A percentile compares a stretch with the other conserved stretches of the same genome.
Conservation (phyloP, 2,888 invertebrate genomes). For the Ophonus ardosiacus region DNA sequence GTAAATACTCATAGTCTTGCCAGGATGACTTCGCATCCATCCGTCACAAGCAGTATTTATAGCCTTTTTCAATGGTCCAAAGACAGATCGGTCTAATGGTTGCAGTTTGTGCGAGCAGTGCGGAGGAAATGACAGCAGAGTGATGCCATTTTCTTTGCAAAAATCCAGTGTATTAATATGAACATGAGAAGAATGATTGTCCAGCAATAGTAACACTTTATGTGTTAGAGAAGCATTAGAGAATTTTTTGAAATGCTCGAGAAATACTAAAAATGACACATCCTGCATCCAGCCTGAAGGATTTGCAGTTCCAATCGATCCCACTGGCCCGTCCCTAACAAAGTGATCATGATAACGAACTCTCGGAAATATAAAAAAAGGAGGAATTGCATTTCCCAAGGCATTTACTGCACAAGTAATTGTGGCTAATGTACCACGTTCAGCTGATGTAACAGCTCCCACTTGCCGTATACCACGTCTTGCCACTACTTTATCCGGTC, state of each 20-base stretch:
- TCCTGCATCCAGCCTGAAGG: constrained; percentile 70
- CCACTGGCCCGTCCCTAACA: constrained; percentile 69
- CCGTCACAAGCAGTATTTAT: constrained; percentile 51
- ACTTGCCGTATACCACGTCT: constrained; percentile 1
- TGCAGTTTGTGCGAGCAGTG: constrained; percentile 42
- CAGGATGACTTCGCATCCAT: constrained; percentile 64
- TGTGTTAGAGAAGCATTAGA: constrained; percentile 54
- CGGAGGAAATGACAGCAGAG: constrained; percentile 57
- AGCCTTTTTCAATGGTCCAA: constrained; percentile 62
- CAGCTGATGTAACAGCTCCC: constrained; percentile 30
- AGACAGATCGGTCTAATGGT: constrained; percentile 56
- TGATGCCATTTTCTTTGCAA: constrained; percentile 56
- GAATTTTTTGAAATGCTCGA: constrained; percentile 66
- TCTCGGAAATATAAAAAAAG: not conserved
- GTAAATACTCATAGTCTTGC: constrained; percentile 64
- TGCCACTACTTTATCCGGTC: constrained; percentile 43
- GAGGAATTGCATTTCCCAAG: not conserved
- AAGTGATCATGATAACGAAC: constrained; percentile 64
- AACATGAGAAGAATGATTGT: constrained; percentile 66
- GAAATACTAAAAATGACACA: constrained; percentile 65
- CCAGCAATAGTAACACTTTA: constrained; percentile 64
- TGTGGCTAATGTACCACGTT: not conserved
- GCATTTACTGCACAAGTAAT: not conserved
- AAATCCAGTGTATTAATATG: not conserved
- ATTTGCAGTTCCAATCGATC: constrained; percentile 64